Conservation (phyloP, 1,140 invertebrate genomes). For the Hycleus phaleratus region DNA sequence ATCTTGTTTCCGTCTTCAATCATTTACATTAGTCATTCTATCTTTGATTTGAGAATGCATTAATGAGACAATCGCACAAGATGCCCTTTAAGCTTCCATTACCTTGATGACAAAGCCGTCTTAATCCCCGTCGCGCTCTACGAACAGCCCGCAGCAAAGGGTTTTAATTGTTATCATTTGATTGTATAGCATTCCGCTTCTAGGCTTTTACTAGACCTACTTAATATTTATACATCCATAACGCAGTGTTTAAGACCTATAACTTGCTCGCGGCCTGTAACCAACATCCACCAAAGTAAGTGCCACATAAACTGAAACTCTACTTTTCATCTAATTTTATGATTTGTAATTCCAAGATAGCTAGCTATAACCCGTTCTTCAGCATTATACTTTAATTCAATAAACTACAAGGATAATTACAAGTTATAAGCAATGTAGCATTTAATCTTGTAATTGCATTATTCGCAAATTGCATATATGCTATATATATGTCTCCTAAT, state of each 20-base stretch:
- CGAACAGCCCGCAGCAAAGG: conserved; percentile 18
- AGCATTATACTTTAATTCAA: conserved; percentile 19
- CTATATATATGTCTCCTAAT: conserved; percentile 13
- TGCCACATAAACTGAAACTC: conserved; percentile 20
- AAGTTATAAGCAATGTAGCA: conserved; percentile 16
- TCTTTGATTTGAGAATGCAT: conserved; percentile 35
- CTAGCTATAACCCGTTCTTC: conserved; percentile 10
- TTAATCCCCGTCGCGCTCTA: conserved; percentile 28
- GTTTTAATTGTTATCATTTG: conserved; percentile 33
- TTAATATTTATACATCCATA: conserved; percentile 24
- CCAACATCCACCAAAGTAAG: conserved; percentile 16
- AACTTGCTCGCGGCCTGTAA: conserved; percentile 12
- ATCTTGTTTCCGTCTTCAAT: conserved; percentile 21
- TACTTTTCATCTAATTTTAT: conserved; percentile 27
- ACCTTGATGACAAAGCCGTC: conserved; percentile 36
- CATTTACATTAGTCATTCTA: conserved; percentile 31
- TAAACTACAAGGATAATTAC: conserved; percentile 19
- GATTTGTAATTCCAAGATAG: conserved; percentile 23
- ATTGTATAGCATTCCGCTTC: conserved; percentile 9
- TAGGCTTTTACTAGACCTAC: conserved; percentile 10
- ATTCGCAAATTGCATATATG: conserved; percentile 14
- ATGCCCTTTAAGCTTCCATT: conserved; percentile 31
- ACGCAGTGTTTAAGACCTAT: conserved; percentile 22
- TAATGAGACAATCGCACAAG: conserved; percentile 32
- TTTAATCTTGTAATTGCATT: conserved; percentile 23